Percentiles rank a stretch among this genome's conserved stretches.
Evolutionary conservation across 2,888 invertebrate species (phyloP).

Genomic region (Stictocephala bisonia): DNA sequence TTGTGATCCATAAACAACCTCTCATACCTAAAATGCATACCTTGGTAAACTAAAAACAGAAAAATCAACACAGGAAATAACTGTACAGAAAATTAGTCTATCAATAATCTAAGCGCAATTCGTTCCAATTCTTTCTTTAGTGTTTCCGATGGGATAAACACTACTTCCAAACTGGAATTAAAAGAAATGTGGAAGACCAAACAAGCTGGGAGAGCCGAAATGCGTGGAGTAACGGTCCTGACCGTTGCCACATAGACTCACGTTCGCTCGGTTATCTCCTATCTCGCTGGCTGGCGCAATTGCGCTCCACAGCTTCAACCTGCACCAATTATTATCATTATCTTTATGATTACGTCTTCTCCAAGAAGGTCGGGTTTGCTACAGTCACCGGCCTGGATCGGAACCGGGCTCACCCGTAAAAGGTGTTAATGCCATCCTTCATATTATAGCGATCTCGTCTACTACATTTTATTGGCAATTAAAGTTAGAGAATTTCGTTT

Average conservation of each 20-base stretch:
- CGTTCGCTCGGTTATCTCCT: conserved; percentile 12
- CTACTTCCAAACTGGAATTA: background rate
- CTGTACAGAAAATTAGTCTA: too few relatives aligned
- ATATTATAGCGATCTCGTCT: too few relatives aligned
- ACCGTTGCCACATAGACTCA: conserved; percentile 23
- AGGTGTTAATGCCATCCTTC: conserved; percentile 1
- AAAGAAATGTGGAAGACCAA: background rate
- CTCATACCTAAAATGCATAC: too few relatives aligned
- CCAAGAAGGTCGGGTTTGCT: conserved; percentile 8
- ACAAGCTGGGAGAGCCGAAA: background rate
- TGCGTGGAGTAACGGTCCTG: background rate
- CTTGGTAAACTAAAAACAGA: too few relatives aligned
- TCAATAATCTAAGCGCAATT: too few relatives aligned
- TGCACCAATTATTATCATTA: conserved; percentile 40
- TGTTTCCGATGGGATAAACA: too few relatives aligned
- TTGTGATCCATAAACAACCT: too few relatives aligned
- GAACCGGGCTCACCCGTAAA: background rate
- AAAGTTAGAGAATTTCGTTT: too few relatives aligned
- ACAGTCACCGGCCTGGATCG: too few relatives aligned
- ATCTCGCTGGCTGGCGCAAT: background rate
- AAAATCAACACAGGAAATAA: too few relatives aligned
- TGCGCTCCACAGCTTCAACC: conserved; percentile 13
- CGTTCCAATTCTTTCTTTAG: too few relatives aligned
- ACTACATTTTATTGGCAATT: too few relatives aligned
- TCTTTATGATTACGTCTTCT: conserved; percentile 33